Conservation (phyloP, 2,888 invertebrate species). For the Druceiella hillmani region DNA sequence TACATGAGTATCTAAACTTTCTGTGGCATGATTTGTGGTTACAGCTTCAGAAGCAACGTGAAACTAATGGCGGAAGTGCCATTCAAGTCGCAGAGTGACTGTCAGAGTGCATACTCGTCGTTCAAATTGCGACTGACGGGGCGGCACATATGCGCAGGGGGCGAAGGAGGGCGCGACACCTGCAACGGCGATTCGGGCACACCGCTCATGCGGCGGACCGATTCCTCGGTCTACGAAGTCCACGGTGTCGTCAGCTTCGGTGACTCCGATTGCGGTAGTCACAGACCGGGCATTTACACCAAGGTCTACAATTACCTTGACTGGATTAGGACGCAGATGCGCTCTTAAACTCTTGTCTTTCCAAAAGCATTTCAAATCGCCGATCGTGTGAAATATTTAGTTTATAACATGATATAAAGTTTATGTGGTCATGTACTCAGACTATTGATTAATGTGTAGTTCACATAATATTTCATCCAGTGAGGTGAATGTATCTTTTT, state of each 20-base stretch:
- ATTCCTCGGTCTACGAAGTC: conserved; percentile 24
- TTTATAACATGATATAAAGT: too few species aligned
- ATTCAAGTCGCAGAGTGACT: neutral
- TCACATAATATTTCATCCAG: too few species aligned
- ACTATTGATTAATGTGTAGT: too few species aligned
- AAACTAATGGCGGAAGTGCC: neutral
- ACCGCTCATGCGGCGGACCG: conserved; percentile 40
- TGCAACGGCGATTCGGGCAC: conserved; percentile 57
- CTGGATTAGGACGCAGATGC: conserved; percentile 37
- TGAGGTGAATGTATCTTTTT: too few species aligned
- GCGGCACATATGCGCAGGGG: conserved; percentile 44
- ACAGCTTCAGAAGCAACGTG: too few species aligned
- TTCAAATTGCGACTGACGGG: conserved; percentile 9
- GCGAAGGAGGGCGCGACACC: conserved; percentile 43
- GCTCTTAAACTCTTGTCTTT: too few species aligned
- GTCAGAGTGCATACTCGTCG: conserved; percentile 3
- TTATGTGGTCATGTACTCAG: too few species aligned
- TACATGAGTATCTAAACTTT: too few species aligned
- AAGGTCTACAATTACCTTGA: conserved; percentile 35
- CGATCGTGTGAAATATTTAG: too few species aligned
- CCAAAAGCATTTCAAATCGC: too few species aligned
- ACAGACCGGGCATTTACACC: conserved; percentile 43
- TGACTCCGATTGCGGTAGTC: conserved; percentile 33
- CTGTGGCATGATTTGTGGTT: too few species aligned
- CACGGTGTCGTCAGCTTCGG: conserved; percentile 49